phyloP scores from a whole-genome alignment of 2,113 vertebrate genomes.

The Numenius arquata region DNA sequence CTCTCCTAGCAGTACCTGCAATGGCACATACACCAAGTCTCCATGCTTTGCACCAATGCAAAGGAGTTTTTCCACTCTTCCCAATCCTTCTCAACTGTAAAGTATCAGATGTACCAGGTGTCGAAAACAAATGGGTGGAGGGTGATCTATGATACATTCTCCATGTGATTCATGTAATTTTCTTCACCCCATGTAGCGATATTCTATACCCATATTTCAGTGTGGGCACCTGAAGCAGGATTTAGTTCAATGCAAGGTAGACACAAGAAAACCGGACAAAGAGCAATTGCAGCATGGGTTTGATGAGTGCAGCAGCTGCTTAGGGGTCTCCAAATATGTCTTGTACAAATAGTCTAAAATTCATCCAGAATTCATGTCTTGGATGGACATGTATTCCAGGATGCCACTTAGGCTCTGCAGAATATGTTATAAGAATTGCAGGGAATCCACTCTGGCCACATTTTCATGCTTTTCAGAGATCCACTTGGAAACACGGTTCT shows the following conservation, averaged over 20 bases:
- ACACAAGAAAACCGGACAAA: not conserved
- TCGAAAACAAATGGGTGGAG: not conserved
- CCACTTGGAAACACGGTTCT: accelerated
- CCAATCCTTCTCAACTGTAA: not conserved
- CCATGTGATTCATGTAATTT: not conserved
- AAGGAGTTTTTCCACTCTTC: not conserved
- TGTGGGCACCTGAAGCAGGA: not conserved
- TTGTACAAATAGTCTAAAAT: not conserved
- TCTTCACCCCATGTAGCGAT: not conserved
- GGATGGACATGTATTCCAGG: not conserved
- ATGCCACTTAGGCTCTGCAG: not conserved
- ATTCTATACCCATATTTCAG: not conserved
- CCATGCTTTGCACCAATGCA: not conserved
- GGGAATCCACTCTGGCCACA: not conserved
- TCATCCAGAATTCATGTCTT: not conserved
- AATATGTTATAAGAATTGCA: not conserved
- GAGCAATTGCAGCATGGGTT: not conserved
- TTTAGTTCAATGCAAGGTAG: not conserved
- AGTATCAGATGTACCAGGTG: not conserved
- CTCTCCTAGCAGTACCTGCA: not conserved
- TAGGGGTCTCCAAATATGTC: not conserved
- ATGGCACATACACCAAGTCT: not conserved
- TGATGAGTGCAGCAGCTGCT: not conserved
- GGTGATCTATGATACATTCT: not conserved
- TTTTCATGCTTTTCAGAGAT: not conserved